Evolutionary conservation across 2,797 vertebrate species (phyloP).

Genomic region (Typhlichthys eigenmanni): DNA sequence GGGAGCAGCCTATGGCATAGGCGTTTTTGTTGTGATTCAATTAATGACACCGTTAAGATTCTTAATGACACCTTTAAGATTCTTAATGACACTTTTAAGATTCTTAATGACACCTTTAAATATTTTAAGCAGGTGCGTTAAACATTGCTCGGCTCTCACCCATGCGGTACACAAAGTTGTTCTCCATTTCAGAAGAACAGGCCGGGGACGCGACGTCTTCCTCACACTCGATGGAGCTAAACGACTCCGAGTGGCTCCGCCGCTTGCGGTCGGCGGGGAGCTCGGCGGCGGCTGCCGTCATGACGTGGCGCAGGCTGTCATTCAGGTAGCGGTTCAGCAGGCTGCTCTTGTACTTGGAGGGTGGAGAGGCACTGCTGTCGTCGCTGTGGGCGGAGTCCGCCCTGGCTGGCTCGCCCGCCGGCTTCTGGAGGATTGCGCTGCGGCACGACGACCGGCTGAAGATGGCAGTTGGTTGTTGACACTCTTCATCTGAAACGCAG

Average conservation of each 20-base stretch:
- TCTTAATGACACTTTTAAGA: too few species aligned
- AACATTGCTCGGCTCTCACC: slow-evolving; percentile 77
- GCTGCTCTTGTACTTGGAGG: slow-evolving; percentile 94
- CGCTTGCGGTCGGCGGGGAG: slow-evolving; percentile 80
- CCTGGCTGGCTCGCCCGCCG: slow-evolving; percentile 78
- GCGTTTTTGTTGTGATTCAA: too few species aligned
- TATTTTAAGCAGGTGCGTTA: background rate
- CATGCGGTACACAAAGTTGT: slow-evolving; percentile 90
- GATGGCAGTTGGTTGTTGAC: slow-evolving; percentile 79
- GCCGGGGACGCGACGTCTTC: slow-evolving; percentile 85
- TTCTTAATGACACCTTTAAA: too few species aligned
- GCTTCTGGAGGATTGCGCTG: slow-evolving; percentile 79
- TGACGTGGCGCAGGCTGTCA: slow-evolving; percentile 92
- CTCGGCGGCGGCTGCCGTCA: slow-evolving; percentile 74
- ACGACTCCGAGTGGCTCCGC: slow-evolving; percentile 88
- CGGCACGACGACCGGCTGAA: slow-evolving; percentile 76
- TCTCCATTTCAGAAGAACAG: slow-evolving; percentile 88
- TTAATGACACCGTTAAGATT: too few species aligned
- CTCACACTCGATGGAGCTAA: slow-evolving; percentile 92
- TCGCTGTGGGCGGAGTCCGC: slow-evolving; percentile 81
- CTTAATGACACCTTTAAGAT: too few species aligned
- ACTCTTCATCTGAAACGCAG: slow-evolving; percentile 82
- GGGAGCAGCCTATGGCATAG: too few species aligned
- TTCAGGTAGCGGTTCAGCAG: slow-evolving; percentile 93
- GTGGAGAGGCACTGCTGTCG: slow-evolving; percentile 81